These are phyloP conservation scores for Clangula hyemalis DNA, from an alignment of 2,797 vertebrate species.

Conservation along the genomic window DNA sequence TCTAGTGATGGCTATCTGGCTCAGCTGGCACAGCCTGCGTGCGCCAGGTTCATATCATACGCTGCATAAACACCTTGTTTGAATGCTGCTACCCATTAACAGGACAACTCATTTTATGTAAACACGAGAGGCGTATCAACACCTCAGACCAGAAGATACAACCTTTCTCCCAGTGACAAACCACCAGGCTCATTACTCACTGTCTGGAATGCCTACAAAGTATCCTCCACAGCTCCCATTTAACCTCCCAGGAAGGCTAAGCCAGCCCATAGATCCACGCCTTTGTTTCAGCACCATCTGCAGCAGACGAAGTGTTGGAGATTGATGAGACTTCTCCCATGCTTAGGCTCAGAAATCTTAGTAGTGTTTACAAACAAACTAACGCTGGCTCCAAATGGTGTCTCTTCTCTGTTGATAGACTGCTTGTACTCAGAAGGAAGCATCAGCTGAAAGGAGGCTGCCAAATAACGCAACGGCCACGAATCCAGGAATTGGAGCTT, in stretches of 20 bases:
- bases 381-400: constrained; percentile 8
- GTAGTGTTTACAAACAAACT: constrained; percentile 28
- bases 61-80: background rate
- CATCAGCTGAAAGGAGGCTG: background rate
- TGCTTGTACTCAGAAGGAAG: background rate
- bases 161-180: background rate
- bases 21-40: background rate
- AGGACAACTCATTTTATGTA: background rate
- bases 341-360: background rate
- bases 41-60: background rate
- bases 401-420: background rate
- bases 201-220: background rate
- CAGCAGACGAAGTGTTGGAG: background rate
- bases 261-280: background rate
- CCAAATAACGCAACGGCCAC: background rate
- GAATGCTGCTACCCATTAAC: background rate
- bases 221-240: background rate
- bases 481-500: constrained; percentile 3
- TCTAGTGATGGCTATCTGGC: background rate
- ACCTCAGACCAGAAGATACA: background rate
- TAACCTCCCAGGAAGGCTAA: background rate
- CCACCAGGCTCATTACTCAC: background rate
- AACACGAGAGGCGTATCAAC: background rate
- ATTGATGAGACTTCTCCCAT: background rate
- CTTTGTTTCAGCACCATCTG: background rate